Conservation (phyloP, 2,113 vertebrate species). For the Xiphophorus couchianus region DNA sequence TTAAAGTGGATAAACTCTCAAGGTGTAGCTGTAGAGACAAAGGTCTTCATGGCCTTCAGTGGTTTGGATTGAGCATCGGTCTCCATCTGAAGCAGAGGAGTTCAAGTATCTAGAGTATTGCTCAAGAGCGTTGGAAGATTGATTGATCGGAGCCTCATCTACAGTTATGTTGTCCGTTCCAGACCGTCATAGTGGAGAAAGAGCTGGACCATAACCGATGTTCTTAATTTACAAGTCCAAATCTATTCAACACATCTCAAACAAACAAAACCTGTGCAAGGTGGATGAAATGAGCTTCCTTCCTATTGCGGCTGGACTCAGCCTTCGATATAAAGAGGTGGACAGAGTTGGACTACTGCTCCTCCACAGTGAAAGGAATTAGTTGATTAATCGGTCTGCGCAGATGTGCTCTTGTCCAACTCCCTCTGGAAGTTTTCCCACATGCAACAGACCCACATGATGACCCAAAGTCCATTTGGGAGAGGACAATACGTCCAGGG, state of each 20-base stretch:
- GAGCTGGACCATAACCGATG: background rate
- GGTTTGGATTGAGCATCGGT: too few relatives aligned
- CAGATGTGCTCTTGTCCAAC: too few relatives aligned
- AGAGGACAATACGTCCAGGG: too few relatives aligned
- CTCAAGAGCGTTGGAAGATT: background rate
- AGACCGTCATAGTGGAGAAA: background rate
- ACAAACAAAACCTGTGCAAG: background rate
- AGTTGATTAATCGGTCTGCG: too few relatives aligned
- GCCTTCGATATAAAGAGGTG: background rate
- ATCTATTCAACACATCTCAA: background rate
- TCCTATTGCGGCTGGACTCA: background rate
- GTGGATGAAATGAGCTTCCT: background rate
- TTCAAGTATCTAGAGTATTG: background rate
- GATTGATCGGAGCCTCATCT: background rate
- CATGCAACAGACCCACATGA: too few relatives aligned
- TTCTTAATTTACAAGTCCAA: background rate
- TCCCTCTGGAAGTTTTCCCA: too few relatives aligned
- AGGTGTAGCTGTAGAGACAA: too few relatives aligned
- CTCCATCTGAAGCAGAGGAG: background rate
- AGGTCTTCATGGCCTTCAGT: background rate
- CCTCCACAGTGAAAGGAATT: too few relatives aligned
- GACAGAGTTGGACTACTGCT: too few relatives aligned
- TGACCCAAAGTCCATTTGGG: too few relatives aligned
- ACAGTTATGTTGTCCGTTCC: background rate
- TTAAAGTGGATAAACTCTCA: background rate